A percentile compares a stretch with the other conserved stretches of the same genome.
phyloP scores from a whole-genome alignment of 2,888 invertebrate species.

The Pteria penguin region DNA sequence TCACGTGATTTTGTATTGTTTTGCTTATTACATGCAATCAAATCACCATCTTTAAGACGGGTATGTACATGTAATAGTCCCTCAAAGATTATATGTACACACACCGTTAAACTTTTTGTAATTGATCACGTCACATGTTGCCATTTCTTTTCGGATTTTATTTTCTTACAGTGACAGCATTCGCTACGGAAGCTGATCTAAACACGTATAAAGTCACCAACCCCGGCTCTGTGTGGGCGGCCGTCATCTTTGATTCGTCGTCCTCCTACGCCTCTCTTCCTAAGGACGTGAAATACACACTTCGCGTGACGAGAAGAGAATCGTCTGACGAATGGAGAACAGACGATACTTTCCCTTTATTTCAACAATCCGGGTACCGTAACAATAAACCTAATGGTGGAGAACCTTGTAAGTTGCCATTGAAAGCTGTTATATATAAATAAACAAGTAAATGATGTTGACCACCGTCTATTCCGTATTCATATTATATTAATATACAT shows the following conservation, averaged over 20 bases:
- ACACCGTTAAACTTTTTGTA: too few species aligned
- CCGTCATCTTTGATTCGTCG: constrained; percentile 31
- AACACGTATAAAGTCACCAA: constrained; percentile 14
- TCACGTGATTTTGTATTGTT: too few species aligned
- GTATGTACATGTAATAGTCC: too few species aligned
- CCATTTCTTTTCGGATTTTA: too few species aligned
- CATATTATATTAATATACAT: too few species aligned
- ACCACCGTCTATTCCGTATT: too few species aligned
- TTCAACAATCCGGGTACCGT: constrained; percentile 6
- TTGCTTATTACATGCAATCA: too few species aligned
- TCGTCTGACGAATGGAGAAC: constrained; percentile 18
- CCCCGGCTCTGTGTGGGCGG: constrained; percentile 23
- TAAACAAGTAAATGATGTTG: too few species aligned
- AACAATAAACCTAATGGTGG: constrained; percentile 6
- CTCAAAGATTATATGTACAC: too few species aligned
- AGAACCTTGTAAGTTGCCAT: constrained; percentile 6
- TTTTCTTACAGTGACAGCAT: constrained; percentile 18
- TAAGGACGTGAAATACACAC: constrained; percentile 27
- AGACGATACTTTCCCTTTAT: constrained; percentile 18
- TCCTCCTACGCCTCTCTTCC: constrained; percentile 21
- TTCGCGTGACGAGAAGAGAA: constrained; percentile 20
- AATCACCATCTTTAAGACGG: too few species aligned
- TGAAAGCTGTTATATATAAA: too few species aligned
- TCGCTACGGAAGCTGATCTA: constrained; percentile 15
- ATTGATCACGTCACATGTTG: too few species aligned